Percentiles rank a stretch among this genome's conserved stretches.
phyloP scores from a whole-genome alignment of 1,140 invertebrate species.

The Papilio machaon region DNA sequence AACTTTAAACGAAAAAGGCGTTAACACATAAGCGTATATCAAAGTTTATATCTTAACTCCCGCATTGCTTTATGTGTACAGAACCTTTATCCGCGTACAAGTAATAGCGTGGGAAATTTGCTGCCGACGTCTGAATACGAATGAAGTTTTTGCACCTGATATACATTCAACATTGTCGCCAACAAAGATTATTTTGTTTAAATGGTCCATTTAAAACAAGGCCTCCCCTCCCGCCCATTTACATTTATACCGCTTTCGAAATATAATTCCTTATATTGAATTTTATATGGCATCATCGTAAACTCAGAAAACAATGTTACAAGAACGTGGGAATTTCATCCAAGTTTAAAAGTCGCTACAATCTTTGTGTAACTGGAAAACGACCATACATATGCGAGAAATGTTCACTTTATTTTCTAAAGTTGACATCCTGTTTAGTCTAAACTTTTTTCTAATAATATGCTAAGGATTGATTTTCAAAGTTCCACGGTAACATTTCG shows the following conservation, averaged over 20 bases:
- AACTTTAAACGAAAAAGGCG: background rate
- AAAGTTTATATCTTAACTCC: conserved; percentile 30
- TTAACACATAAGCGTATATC: no score
- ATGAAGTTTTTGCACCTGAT: conserved; percentile 68
- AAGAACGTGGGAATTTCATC: background rate
- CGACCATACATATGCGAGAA: background rate
- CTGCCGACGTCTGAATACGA: conserved; percentile 65
- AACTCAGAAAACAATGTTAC: background rate
- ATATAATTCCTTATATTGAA: conserved; percentile 25
- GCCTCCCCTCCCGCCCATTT: conserved; percentile 22
- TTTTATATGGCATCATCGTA: background rate
- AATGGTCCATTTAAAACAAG: conserved; percentile 27
- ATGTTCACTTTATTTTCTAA: background rate
- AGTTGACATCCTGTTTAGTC: background rate
- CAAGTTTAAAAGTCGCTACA: background rate
- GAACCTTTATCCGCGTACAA: background rate
- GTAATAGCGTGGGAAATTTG: conserved; percentile 56
- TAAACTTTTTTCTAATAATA: background rate
- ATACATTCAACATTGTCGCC: conserved; percentile 46
- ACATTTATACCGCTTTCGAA: conserved; percentile 9
- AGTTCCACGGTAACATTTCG: background rate
- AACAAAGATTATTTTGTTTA: conserved; percentile 39
- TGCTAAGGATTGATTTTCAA: background rate
- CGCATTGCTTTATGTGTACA: no score
- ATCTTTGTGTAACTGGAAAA: background rate